Evolutionary conservation across 2,888 invertebrate species (phyloP).

Genomic region (Ochropleura plecta): DNA sequence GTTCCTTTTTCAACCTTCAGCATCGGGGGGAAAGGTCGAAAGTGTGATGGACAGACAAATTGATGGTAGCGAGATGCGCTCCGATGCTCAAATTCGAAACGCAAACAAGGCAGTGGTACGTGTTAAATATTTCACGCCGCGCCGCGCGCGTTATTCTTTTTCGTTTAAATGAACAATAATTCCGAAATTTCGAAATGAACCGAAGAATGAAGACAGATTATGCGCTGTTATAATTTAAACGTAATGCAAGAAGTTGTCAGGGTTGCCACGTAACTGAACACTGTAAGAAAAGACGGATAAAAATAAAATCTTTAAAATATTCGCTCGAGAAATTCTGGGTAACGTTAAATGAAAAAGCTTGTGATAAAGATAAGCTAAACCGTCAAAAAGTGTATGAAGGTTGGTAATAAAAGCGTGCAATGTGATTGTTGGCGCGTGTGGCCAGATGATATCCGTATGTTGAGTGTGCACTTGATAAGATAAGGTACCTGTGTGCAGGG

Average conservation of each 20-base stretch:
- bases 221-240: slow-evolving; percentile 47
- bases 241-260: slow-evolving; percentile 35
- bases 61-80: slow-evolving; percentile 69
- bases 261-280: slow-evolving; percentile 31
- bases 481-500: slow-evolving; percentile 52
- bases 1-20: slow-evolving; percentile 70
- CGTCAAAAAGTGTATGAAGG: slow-evolving; percentile 35
- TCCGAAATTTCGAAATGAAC: slow-evolving; percentile 54
- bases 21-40: slow-evolving; percentile 65
- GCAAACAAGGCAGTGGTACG: slow-evolving; percentile 74
- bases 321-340: slow-evolving; percentile 18
- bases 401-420: slow-evolving; percentile 51
- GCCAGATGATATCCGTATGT: slow-evolving; percentile 50
- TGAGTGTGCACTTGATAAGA: slow-evolving; percentile 62
- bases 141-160: slow-evolving; percentile 66
- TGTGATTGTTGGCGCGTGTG: slow-evolving; percentile 50
- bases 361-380: slow-evolving; percentile 55
- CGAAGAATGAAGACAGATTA: slow-evolving; percentile 44
- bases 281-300: background rate
- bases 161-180: slow-evolving; percentile 55
- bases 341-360: slow-evolving; percentile 31
- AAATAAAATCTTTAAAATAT: slow-evolving; percentile 17
- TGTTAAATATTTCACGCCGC: slow-evolving; percentile 74
- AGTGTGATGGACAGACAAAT: slow-evolving; percentile 64
- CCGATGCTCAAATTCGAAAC: slow-evolving; percentile 74